A percentile compares a stretch with the other conserved stretches of the same genome.
These are phyloP conservation scores for Stenotaenia linearis DNA, from an alignment of 2,888 invertebrate genomes.

Conservation along the genomic window DNA sequence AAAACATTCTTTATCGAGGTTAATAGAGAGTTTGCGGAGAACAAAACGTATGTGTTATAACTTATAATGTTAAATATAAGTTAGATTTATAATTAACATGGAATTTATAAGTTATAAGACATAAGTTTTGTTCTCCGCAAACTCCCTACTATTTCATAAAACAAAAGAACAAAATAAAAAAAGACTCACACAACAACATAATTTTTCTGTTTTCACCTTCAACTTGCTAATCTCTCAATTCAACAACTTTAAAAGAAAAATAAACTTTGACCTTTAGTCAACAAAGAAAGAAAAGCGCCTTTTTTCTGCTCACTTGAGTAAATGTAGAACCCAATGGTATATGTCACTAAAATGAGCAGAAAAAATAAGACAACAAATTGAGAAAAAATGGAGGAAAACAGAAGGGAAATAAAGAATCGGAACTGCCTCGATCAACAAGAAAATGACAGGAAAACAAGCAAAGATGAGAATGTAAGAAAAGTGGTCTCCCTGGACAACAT, in stretches of 20 bases:
- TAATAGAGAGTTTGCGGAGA: too few relatives aligned
- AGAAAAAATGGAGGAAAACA: background rate
- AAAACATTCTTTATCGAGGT: too few relatives aligned
- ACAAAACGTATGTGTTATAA: too few relatives aligned
- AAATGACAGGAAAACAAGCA: background rate
- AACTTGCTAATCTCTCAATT: too few relatives aligned
- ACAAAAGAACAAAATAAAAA: too few relatives aligned
- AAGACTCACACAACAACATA: too few relatives aligned
- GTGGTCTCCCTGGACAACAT: background rate
- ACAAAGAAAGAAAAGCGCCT: background rate
- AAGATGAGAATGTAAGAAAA: background rate
- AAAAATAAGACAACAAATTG: background rate
- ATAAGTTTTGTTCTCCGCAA: too few relatives aligned
- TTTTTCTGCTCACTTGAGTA: slow-evolving; percentile 2
- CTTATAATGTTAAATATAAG: too few relatives aligned
- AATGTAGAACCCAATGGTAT: background rate
- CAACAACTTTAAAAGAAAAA: background rate
- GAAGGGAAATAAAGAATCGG: background rate
- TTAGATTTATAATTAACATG: too few relatives aligned
- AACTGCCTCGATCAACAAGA: background rate
- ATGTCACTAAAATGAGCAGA: background rate
- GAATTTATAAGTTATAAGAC: too few relatives aligned
- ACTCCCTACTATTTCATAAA: too few relatives aligned
- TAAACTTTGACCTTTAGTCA: background rate
- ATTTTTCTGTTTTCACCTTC: background rate